Percentiles rank a stretch among this genome's conserved stretches.
Conservation (phyloP, 1,140 invertebrate genomes). For the Asbolus verrucosus region DNA sequence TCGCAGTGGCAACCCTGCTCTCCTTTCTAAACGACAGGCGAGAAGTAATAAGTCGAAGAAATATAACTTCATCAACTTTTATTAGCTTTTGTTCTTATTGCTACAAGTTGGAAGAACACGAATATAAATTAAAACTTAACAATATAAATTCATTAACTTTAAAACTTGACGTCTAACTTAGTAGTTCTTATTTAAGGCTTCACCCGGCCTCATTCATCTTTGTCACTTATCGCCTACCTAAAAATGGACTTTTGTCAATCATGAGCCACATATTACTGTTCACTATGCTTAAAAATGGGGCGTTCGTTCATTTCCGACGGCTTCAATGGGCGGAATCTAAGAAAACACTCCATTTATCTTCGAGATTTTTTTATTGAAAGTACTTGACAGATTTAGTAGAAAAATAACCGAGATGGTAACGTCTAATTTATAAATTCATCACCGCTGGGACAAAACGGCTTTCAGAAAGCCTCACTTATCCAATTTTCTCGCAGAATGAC, state of each 20-base stretch:
- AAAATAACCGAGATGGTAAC: constrained; percentile 24
- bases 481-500: constrained; percentile 6
- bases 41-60: constrained; percentile 18
- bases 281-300: constrained; percentile 2
- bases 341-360: constrained; percentile 14
- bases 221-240: constrained; percentile 14
- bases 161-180: constrained; percentile 18
- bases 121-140: constrained; percentile 13
- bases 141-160: constrained; percentile 29
- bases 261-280: constrained; percentile 22
- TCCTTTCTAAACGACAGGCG: background rate
- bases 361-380: constrained; percentile 29
- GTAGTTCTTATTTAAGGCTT: constrained; percentile 9
- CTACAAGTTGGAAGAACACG: background rate
- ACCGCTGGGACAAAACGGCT: background rate
- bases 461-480: constrained; percentile 4
- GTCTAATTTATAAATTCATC: constrained; percentile 34
- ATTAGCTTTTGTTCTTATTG: constrained; percentile 27
- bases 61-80: constrained; percentile 34
- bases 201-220: constrained; percentile 2
- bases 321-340: background rate
- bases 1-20: constrained; percentile 6
- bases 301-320: constrained; percentile 4
- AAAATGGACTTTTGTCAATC: constrained; percentile 25
- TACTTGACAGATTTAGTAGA: constrained; percentile 32